Evolutionary conservation across 2,113 vertebrate species (phyloP), one percentile per base, ranked within the genome.

Genomic region (Drymodes brunneopygia): DNA sequence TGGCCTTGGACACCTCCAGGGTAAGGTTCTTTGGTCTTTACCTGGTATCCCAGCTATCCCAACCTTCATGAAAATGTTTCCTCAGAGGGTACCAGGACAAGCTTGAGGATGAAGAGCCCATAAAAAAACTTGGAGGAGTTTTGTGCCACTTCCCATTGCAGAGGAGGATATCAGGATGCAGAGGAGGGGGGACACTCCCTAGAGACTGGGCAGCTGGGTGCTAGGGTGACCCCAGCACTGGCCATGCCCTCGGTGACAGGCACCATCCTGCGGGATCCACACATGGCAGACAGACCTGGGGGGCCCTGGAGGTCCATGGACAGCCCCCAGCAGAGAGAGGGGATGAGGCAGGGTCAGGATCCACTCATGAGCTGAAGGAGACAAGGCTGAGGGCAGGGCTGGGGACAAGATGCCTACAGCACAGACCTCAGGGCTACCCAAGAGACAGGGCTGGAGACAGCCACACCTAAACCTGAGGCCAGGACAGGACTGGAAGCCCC

Each of bases 201-300:
- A 16, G 31, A 44, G 28, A 14, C 4, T 3, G 6, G 27, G 12
- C 19, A 91, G 19, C 24, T 54, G 56, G 17, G 23, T n/a, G 10
- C 28, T 45, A 12, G 12, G 20, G 10, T 57, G 36, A 61, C 17
- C 18, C 31, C 44, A 61, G 31, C 29, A 38, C 5, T n/a, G n/a
- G 18, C 44, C n/a, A 16, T 61, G 58, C 4, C 54, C 58, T 77
- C 0, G 0, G 38, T 27, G 15, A 40, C 44, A 56, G 29, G 9
- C 20, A 40, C 40, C 24, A 48, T 40, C 50, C 65, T 78, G 29
- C 38, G 71, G 70, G 25, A 66, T 31, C 45, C 72, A 57, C 29
- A 21, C 48, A 6, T 25, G 29, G 3, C 3, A 12, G 13, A 23
- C 17, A 44, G 36, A 40, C n/a, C 45, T 29, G 18, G 9, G 24